Conservation (phyloP, 2,113 vertebrate genomes). For the Neogobius melanostomus region DNA sequence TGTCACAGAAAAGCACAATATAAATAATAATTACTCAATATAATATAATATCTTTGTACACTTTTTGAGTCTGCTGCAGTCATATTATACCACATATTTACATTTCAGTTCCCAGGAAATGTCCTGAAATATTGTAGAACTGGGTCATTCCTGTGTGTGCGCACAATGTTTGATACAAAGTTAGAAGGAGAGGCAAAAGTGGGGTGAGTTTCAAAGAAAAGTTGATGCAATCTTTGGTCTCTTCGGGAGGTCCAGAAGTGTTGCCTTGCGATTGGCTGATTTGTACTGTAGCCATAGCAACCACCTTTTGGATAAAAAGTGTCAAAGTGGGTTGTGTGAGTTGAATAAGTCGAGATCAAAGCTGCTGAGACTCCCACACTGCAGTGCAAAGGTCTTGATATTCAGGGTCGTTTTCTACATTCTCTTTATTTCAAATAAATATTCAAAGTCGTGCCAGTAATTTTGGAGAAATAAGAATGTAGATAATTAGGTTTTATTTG, state of each 20-base stretch:
- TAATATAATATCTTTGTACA: too few species aligned
- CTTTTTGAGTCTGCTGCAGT: too few species aligned
- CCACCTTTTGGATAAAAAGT: slow-evolving; percentile 36
- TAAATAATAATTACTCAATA: too few species aligned
- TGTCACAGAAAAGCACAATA: too few species aligned
- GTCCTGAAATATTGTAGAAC: background rate
- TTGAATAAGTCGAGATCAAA: slow-evolving; percentile 41
- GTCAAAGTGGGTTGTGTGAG: slow-evolving; percentile 23
- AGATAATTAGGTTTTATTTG: background rate
- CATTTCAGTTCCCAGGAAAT: background rate
- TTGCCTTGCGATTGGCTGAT: slow-evolving; percentile 31
- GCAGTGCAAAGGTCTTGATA: slow-evolving; percentile 1
- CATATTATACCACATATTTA: too few species aligned
- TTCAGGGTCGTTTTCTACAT: background rate
- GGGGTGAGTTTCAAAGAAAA: slow-evolving; percentile 24
- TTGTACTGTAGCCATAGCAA: slow-evolving; percentile 52
- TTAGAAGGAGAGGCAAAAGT: background rate
- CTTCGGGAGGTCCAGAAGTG: slow-evolving; percentile 15
- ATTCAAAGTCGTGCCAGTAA: background rate
- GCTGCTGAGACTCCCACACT: slow-evolving; percentile 25
- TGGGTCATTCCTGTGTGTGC: background rate
- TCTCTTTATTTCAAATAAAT: too few species aligned
- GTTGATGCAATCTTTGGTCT: slow-evolving; percentile 35
- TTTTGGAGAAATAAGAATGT: background rate
- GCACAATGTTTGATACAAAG: background rate